Evolutionary conservation across 2,797 vertebrate genomes (phyloP).

Genomic region (Argentina silus): DNA sequence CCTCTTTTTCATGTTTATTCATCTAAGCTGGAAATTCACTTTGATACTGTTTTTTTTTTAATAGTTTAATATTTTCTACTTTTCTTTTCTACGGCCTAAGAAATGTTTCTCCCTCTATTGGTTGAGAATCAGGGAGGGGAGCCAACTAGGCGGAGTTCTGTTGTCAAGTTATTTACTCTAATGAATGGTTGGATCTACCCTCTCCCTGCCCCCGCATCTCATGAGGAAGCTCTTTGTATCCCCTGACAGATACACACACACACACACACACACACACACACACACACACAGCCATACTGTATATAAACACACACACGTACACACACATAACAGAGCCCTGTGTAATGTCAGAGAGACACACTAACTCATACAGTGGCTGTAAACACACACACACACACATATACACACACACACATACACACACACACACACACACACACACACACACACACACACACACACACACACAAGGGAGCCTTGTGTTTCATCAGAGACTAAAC

Average conservation of each 20-base stretch:
- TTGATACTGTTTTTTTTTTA: too few relatives aligned
- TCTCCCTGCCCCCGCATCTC: slow-evolving; percentile 35
- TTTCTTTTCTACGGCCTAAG: too few relatives aligned
- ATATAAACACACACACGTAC: not conserved
- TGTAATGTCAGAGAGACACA: not conserved
- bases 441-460: not conserved
- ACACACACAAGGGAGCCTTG: slow-evolving; percentile 27
- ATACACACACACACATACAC: too few relatives aligned
- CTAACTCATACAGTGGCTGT: not conserved
- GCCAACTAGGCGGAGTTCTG: slow-evolving; percentile 41
- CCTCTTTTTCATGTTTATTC: too few relatives aligned
- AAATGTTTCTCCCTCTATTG: not conserved
- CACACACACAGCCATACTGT: slow-evolving; percentile 8
- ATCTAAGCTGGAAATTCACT: too few relatives aligned
- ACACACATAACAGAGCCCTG: slow-evolving; percentile 10
- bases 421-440: too few relatives aligned
- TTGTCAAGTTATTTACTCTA: slow-evolving; percentile 60
- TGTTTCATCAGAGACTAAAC: too few relatives aligned
- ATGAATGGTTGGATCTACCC: slow-evolving; percentile 69
- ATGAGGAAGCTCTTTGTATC: not conserved
- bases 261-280: slow-evolving; percentile 21
- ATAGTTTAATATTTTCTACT: too few relatives aligned
- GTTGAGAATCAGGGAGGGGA: not conserved
- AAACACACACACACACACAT: too few relatives aligned
- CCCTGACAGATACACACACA: slow-evolving; percentile 35